A percentile compares a stretch with the other conserved stretches of the same genome.
Evolutionary conservation across 2,113 vertebrate species (phyloP).

Genomic region (Triplophysa dalaica): DNA sequence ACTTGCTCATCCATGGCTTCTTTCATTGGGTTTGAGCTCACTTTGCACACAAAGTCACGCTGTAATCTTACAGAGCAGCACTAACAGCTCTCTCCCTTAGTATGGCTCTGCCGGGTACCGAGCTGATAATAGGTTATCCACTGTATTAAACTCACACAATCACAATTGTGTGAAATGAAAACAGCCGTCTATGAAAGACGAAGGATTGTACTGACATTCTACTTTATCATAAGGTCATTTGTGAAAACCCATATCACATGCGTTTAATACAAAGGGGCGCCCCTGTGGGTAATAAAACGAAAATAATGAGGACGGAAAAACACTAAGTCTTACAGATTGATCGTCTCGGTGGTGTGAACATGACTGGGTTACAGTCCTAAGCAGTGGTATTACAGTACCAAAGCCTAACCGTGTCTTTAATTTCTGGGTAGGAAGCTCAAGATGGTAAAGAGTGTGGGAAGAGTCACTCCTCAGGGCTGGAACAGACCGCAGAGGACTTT

Average conservation of each 20-base stretch:
- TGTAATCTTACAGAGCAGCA: conserved; percentile 22
- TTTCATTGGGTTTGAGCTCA: conserved; percentile 15
- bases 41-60: not conserved
- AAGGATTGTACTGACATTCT: conserved; percentile 14
- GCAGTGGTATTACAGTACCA: conserved; percentile 1
- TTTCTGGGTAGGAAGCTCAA: conserved; percentile 45
- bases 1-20: conserved; percentile 19
- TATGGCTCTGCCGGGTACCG: conserved; percentile 1
- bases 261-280: conserved; percentile 14
- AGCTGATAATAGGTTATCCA: conserved; percentile 29
- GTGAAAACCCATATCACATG: conserved; percentile 13
- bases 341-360: not conserved
- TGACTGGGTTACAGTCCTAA: conserved; percentile 19
- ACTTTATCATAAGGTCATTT: conserved; percentile 26
- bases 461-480: conserved; percentile 64
- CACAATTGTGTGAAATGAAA: conserved; percentile 46
- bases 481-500: conserved; percentile 65
- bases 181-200: conserved; percentile 5
- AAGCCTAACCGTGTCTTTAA: not conserved
- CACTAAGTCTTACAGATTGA: not conserved
- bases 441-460: conserved; percentile 67
- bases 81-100: conserved; percentile 34
- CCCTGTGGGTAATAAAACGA: not conserved
- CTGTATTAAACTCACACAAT: conserved; percentile 2
- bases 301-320: conserved; percentile 21